Evolutionary conservation across 2,113 vertebrate genomes (phyloP).

Genomic region (Apodemus speciosus): DNA sequence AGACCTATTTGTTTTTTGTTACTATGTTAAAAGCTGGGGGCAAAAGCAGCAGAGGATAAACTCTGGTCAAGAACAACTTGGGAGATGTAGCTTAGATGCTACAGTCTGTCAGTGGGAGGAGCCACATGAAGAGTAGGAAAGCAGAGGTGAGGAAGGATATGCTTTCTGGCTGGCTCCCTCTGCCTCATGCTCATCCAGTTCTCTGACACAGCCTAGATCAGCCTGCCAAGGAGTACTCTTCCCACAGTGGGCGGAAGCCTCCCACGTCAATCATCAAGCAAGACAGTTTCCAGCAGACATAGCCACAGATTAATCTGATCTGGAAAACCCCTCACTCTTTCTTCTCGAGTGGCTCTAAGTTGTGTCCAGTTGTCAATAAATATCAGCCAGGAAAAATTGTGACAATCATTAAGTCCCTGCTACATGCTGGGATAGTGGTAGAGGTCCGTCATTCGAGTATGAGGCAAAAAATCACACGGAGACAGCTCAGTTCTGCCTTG

Average conservation of each 20-base stretch:
- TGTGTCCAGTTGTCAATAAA: not conserved
- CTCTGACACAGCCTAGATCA: not conserved
- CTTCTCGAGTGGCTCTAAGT: not conserved
- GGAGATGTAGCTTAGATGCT: not conserved
- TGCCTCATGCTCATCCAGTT: not conserved
- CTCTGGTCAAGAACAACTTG: not conserved
- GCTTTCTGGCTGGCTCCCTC: not conserved
- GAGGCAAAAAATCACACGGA: not conserved
- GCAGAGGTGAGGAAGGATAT: not conserved
- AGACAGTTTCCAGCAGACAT: not conserved
- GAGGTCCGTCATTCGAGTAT: not conserved
- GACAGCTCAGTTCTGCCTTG: not conserved
- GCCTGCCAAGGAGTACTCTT: not conserved
- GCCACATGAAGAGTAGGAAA: not conserved
- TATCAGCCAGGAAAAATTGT: not conserved
- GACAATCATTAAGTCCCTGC: no score
- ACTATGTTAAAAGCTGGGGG: not conserved
- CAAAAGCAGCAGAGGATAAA: not conserved
- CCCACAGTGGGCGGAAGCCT: no score
- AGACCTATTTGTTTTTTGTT: not conserved
- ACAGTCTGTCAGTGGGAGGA: not conserved
- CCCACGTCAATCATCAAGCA: not conserved
- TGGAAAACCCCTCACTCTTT: not conserved
- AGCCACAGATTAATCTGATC: not conserved
- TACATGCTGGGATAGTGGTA: not conserved